phyloP scores from a whole-genome alignment of 1,140 invertebrate genomes.

The Calosoma granatense region DNA sequence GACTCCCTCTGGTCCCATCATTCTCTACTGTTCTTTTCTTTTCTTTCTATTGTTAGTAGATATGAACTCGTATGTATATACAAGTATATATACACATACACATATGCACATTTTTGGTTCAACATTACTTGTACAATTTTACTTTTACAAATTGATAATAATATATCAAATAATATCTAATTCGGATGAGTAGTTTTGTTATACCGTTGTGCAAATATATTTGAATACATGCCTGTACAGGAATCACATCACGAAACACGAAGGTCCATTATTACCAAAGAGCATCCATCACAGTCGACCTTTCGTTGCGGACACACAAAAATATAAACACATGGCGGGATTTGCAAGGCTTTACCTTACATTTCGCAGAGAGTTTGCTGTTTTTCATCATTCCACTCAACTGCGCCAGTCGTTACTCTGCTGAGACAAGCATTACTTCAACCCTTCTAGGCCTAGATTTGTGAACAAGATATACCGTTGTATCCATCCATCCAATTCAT shows the following conservation, averaged over 20 bases:
- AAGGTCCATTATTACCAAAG: not conserved
- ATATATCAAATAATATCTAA: too few species aligned
- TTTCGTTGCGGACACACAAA: not conserved
- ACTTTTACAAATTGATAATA: too few species aligned
- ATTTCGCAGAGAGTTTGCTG: not conserved
- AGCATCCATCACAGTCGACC: not conserved
- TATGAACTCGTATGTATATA: too few species aligned
- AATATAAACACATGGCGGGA: slow-evolving; percentile 6
- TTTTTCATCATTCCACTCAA: slow-evolving; percentile 9
- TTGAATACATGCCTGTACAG: not conserved
- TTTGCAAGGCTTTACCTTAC: not conserved
- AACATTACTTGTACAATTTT: too few species aligned
- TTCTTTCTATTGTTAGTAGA: too few species aligned
- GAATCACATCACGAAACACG: not conserved
- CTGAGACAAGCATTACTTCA: not conserved
- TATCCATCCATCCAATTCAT: too few species aligned
- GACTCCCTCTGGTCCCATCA: not conserved
- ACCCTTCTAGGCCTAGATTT: too few species aligned
- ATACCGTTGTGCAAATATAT: too few species aligned
- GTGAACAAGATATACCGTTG: too few species aligned
- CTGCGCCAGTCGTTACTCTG: not conserved
- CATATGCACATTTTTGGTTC: too few species aligned
- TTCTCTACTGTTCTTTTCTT: not conserved
- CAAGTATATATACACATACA: too few species aligned
- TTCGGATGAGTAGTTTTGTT: too few species aligned